Evolutionary conservation across 2,113 vertebrate species (phyloP), one percentile per base, ranked within the genome.

Genomic region (Sardina pilchardus): DNA sequence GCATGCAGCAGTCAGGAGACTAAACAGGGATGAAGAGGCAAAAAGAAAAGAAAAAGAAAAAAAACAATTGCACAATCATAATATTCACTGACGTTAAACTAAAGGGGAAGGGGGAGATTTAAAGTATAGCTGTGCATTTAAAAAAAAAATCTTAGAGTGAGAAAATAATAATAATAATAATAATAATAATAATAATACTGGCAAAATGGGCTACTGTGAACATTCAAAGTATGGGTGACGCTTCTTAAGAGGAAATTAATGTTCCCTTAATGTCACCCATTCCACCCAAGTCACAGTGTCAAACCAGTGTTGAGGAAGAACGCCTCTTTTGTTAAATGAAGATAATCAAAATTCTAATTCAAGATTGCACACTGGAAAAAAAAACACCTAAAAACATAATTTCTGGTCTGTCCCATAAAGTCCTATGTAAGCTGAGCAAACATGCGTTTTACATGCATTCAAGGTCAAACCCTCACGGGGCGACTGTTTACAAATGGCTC

Each of bases 301-400:
- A 14, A 84, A 4, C 36, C 17, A 10, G 42, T 78, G 71, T 82
- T 75, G 39, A 50, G 81, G 43, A 34, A 91, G 90, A 90, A 82
- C 43, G 50, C 21, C 81, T 43, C 12, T 53, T 36, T 17, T 78
- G 84, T 85, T 89, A 85, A 2, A 53, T 19, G 12, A 59, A 87
- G 88, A 90, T 86, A 88, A 91, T 90, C 39, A 42, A 42, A 42
- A 88, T 63, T 89, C 85, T 17, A 30, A 53, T 78, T 78, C 30
- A 78, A 34, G 71, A 78, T 34, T 5, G 30, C 71, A 78, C 71
- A 78, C 71, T 17, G 4, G 12, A 5, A 16, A 78, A 34, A 36
- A 75, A 36, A 16, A 17, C 14, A 30, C 8, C 9, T 14, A 19
- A 36, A 34, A 78, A 16, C 10, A 34, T 78, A 14, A 78, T 78